Base-by-base conservation (phyloP, 92 coral and sea anemone species). In the Umimayanthus kanabou region DNA sequence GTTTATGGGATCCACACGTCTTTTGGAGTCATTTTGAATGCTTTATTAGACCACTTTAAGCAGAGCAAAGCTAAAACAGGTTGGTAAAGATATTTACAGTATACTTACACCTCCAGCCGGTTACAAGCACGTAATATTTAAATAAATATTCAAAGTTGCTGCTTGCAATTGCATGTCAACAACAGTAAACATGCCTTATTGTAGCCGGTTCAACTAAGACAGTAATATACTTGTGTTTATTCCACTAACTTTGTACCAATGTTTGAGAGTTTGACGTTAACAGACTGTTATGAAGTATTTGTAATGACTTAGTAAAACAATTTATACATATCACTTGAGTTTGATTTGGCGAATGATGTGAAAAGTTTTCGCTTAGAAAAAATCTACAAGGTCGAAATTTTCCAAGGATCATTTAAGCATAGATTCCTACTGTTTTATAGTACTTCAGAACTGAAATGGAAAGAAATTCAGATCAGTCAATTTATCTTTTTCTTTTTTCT, bases 1-100 rank as follows among this genome's bases (percentile, higher is more conserved):
- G 96, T 94, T 2, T 95, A 88, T 50, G 98, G 98, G 9, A 95
- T 94, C 72, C 98, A 95, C 53, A 95, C 98, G 6, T 95, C 96
- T 33, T 95, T 95, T 86, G 98, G 98, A 42, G 92, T 95, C 2
- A 91, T 92, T 70, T 92, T 95, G 1, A 90, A 87, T 18, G 98
- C 94, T 5, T 74, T 95, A 29, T 91, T 95, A 10, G 91, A 92
- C 65, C 92, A 93, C 79, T 95, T 95, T 72, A 73, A 91, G 23
- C 91, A 94, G 39, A 95, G 93, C 76, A 95, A 92, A 87, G 98
- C 96, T 1, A 92, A 92, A 47, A 95, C 98, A 81, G 98, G 98
- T 95, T 47, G 37, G 87, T 83, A 15, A 90, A 88, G 73, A 23
- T 18, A 73, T 69, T 71, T 69, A 29, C 29, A 64, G 25, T 49